Conservation (phyloP, 1,140 invertebrate genomes). For the Apis mellifera region DNA sequence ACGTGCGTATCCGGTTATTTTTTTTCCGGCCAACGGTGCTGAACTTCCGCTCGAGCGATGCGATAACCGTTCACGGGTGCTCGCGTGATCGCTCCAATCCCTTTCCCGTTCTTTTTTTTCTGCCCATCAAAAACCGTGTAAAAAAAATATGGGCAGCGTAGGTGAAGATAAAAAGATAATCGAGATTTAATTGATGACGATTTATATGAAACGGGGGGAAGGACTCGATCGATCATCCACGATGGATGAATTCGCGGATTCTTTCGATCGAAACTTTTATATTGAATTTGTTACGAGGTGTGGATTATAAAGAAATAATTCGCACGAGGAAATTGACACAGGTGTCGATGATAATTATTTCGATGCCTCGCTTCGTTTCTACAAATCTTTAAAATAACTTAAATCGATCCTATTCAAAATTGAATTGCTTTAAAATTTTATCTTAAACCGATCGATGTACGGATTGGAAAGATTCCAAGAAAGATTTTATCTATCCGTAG, state of each 20-base stretch:
- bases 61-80: conserved; percentile 58
- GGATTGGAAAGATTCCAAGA: too few species aligned
- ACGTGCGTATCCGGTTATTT: conserved; percentile 29
- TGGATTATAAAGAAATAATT: neutral
- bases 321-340: too few species aligned
- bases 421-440: too few species aligned
- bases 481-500: too few species aligned
- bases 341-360: too few species aligned
- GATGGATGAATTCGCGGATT: neutral
- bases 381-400: too few species aligned
- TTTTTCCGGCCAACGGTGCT: conserved; percentile 37
- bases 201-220: too few species aligned
- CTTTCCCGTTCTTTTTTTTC: conserved; percentile 11
- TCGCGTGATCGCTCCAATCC: conserved; percentile 52
- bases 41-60: conserved; percentile 54
- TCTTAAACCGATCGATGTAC: too few species aligned
- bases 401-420: too few species aligned
- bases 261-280: neutral
- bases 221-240: too few species aligned
- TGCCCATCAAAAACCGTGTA: conserved; percentile 32
- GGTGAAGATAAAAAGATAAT: conserved; percentile 43
- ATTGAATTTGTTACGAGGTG: too few species aligned
- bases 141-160: neutral
- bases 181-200: conserved; percentile 8
- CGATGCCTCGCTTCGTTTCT: too few species aligned